Evolutionary conservation across 2,113 vertebrate genomes (phyloP).

Genomic region (Halichoeres trimaculatus): DNA sequence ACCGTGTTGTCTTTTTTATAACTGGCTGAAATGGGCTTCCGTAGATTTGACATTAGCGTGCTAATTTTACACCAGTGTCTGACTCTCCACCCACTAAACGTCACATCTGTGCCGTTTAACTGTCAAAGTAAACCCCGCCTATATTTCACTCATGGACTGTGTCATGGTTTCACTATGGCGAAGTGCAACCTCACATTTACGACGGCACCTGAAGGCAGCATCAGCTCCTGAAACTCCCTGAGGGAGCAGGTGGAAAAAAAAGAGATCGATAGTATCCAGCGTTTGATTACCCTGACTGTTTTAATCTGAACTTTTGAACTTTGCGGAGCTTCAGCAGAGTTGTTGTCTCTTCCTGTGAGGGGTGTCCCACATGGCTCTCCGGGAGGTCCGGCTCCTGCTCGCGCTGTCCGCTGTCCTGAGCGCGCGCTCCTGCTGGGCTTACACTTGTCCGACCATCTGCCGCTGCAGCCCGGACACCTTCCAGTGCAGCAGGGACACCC

Average conservation of each 20-base stretch:
- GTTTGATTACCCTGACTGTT: not conserved
- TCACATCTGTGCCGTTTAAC: constrained; percentile 52
- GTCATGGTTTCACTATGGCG: constrained; percentile 29
- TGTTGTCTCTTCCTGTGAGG: not conserved
- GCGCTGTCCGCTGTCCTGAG: constrained; percentile 60
- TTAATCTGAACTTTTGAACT: constrained; percentile 3
- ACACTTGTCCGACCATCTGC: constrained; percentile 78
- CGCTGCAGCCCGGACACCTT: constrained; percentile 70
- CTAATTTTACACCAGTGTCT: constrained; percentile 1
- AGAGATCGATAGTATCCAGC: not conserved
- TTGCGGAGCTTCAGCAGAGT: constrained; percentile 5
- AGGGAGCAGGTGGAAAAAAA: constrained; percentile 5
- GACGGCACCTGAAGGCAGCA: constrained; percentile 58
- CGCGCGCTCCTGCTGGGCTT: constrained; percentile 55
- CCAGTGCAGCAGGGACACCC: constrained; percentile 77
- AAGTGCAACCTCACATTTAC: constrained; percentile 31
- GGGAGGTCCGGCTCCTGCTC: constrained; percentile 59
- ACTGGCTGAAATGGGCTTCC: too few relatives aligned
- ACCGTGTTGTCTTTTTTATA: too few relatives aligned
- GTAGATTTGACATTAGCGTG: too few relatives aligned
- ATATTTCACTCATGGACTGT: constrained; percentile 21
- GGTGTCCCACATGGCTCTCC: constrained; percentile 63
- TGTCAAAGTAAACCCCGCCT: constrained; percentile 41
- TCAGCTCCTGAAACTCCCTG: not conserved
- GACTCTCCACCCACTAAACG: constrained; percentile 67